phyloP scores from a whole-genome alignment of 2,797 vertebrate species.

The Pogonophryne albipinna region DNA sequence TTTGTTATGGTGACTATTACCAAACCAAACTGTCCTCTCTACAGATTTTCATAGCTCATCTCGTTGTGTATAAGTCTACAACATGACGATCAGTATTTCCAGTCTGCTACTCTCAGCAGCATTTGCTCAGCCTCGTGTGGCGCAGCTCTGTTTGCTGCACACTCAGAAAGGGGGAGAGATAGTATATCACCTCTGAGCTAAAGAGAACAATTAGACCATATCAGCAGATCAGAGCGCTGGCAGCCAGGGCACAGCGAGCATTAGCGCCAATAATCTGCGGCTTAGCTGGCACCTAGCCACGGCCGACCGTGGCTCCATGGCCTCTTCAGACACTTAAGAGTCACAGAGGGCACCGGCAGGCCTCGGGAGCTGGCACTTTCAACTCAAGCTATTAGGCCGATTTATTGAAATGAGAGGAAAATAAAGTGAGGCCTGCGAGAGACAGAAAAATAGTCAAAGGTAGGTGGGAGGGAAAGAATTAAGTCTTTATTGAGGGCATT shows the following conservation, averaged over 20 bases:
- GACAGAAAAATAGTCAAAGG: conserved; percentile 42
- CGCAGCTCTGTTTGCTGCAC: background rate
- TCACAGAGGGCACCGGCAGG: conserved; percentile 68
- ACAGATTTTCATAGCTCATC: background rate
- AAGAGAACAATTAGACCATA: conserved; percentile 84
- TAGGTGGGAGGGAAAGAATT: conserved; percentile 62
- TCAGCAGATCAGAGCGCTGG: conserved; percentile 77
- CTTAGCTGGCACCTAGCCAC: conserved; percentile 74
- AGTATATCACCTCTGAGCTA: conserved; percentile 73
- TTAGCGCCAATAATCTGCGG: conserved; percentile 78
- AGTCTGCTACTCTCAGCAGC: background rate
- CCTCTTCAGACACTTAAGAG: conserved; percentile 76
- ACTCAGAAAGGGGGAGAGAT: conserved; percentile 36
- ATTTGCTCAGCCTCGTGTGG: background rate
- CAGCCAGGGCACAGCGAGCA: conserved; percentile 69
- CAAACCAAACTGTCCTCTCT: background rate
- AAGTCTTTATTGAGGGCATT: conserved; percentile 78
- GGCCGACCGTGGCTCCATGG: conserved; percentile 65
- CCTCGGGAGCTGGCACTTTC: conserved; percentile 63
- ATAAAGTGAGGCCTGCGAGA: conserved; percentile 40
- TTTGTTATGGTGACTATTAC: background rate
- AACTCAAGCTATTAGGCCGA: conserved; percentile 50
- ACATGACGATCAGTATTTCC: background rate
- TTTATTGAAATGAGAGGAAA: conserved; percentile 36
- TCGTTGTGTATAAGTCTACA: background rate